Evolutionary conservation across 2,797 vertebrate species (phyloP), one percentile per base, ranked within the genome.

Genomic region (Catostomus latipinnis): DNA sequence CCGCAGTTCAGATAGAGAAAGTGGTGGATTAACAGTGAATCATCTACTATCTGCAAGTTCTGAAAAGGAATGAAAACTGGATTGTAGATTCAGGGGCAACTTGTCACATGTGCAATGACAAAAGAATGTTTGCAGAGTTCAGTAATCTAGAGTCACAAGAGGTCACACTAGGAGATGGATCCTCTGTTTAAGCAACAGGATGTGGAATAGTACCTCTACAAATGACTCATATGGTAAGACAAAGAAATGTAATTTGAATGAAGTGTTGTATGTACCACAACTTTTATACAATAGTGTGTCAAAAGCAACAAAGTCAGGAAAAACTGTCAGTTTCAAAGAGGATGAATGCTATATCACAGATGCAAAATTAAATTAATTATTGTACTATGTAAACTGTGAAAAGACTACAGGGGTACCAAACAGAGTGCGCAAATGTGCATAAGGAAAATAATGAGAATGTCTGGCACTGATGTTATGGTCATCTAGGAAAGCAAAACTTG

Each of bases 61-160:
- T 8, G 18, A 70, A 0, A 5, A 70, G 10, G 49, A 69, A 53
- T 54, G 18, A 54, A n/a, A 6, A 18, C 22, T 45, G 22, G 68
- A 54, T 70, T 70, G 22, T 54, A 9, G 68, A 70, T 70, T 70
- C 50, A 1, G 68, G 68, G 54, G 52, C 52, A 8, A 70, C 68
- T 0, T 54, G 22, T 43, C 18, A 69, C 1, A 69, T 53, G 11
- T 69, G 49, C 1, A 43, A 56, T 56, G 13, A 56, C 13, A 56
- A 71, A 12, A 54, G 14, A 14, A 22, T 43, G 34, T 71, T 71
- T 71, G 22, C 45, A 45, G 69, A 57, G 12, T 70, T 70, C n/a
- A 70, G 10, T 6, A 45, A 4, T 12, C 18, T 56, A 1, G 52
- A 71, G 8, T 4, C 22, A 70, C 68, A 56, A 45, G 22, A 70